Evolutionary conservation across 1,140 invertebrate species (phyloP).

Genomic region (Platorchestia sp.): DNA sequence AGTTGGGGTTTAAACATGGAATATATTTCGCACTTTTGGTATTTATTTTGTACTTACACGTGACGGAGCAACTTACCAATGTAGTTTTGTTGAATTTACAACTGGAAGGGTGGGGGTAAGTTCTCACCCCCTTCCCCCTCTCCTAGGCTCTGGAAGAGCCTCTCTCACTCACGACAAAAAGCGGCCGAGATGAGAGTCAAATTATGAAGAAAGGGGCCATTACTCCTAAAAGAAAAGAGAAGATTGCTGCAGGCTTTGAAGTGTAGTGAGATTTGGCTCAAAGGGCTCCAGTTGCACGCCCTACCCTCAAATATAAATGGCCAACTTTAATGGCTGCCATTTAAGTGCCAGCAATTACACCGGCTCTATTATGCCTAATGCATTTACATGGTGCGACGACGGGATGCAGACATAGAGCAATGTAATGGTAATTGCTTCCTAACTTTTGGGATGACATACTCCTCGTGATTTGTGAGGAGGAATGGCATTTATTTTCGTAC

Average conservation of each 20-base stretch:
- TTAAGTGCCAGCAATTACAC: slow-evolving; percentile 23
- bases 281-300: neutral
- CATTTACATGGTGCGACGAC: slow-evolving; percentile 20
- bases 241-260: slow-evolving; percentile 35
- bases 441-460: too few species aligned
- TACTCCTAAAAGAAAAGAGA: slow-evolving; percentile 49
- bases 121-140: neutral
- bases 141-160: neutral
- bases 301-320: neutral
- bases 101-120: neutral
- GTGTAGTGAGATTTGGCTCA: slow-evolving; percentile 50
- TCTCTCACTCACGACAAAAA: neutral
- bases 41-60: neutral
- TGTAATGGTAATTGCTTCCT: neutral
- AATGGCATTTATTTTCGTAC: too few species aligned
- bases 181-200: slow-evolving; percentile 45
- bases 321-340: slow-evolving; percentile 33
- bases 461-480: too few species aligned
- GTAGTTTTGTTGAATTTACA: neutral
- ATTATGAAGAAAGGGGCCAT: slow-evolving; percentile 54
- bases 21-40: neutral
- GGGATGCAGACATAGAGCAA: neutral
- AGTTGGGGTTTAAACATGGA: too few species aligned
- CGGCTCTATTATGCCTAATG: slow-evolving; percentile 12
- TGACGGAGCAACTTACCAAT: neutral